Base-by-base conservation (phyloP, 2,113 vertebrate species). In the Progne subis region DNA sequence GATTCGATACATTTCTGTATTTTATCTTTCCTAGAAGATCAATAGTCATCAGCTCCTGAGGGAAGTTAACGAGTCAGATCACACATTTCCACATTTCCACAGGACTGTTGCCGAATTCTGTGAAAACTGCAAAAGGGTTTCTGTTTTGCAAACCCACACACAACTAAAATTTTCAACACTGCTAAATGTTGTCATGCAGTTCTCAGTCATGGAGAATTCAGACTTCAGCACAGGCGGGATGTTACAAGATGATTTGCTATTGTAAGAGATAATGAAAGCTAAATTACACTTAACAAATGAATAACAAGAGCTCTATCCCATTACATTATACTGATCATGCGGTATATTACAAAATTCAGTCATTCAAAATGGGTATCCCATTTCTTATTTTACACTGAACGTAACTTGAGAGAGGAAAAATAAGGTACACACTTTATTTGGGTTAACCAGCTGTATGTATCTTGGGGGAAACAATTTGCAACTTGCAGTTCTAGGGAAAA, bases 181-280 rank as follows among this genome's bases (percentile, higher is more conserved):
- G 39, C 60, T 83, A 53, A 90, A 77, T 47, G 13, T 57, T 79
- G n/a, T 70, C n/a, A 68, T 25, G 26, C 52, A 39, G 37, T 82
- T 82, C 14, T 72, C 39, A 69, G 53, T 61, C 64, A 55, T 0
- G 49, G n/a, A 80, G 20, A 86, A 95, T 64, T 89, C 78, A 94
- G 61, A 65, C 49, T 83, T 92, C 2, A 7, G 70, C 47, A 85
- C 0, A 3, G 29, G 60, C 0, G 3, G 29, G 60, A 89, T 46
- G 67, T 55, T 86, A 84, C 24, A 5, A 90, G 75, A 85, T 93
- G 55, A 94, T 94, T 43, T 92, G 70, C 86, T 91, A 81, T 92
- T 87, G 75, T 87, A 94, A 96, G 84, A 95, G 89, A 95, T 92
- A 95, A 90, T 87, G 91, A 82, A 96, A 82, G 74, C 56, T 81